phyloP scores from a whole-genome alignment of 2,113 vertebrate species.

The Bambusicola thoracicus region DNA sequence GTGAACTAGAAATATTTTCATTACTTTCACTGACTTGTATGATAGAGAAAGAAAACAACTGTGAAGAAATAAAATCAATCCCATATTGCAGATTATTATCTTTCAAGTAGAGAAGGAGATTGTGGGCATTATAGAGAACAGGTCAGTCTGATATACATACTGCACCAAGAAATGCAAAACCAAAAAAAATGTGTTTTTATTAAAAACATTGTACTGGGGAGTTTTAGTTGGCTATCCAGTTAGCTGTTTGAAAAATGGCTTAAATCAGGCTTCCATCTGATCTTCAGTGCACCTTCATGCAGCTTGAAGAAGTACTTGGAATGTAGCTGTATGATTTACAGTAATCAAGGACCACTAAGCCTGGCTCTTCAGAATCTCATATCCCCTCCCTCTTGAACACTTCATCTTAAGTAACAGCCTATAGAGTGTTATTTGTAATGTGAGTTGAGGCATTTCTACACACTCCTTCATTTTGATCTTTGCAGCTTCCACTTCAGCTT shows the following conservation, averaged over 20 bases:
- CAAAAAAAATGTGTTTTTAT: background rate
- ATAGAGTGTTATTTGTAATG: background rate
- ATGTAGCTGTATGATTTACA: background rate
- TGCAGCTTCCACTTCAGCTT: background rate
- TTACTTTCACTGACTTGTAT: background rate
- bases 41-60: background rate
- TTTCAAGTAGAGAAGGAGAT: background rate
- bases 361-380: background rate
- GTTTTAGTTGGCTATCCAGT: background rate
- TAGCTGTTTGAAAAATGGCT: background rate
- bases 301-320: background rate
- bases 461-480: background rate
- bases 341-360: slow-evolving; percentile 5
- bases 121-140: background rate
- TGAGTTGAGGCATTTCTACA: background rate
- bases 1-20: slow-evolving; percentile 37
- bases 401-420: background rate
- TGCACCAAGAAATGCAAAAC: background rate
- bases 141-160: background rate
- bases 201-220: background rate
- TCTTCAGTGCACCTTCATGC: background rate
- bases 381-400: background rate
- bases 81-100: background rate
- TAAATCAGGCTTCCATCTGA: background rate
- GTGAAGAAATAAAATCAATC: background rate